Percentiles rank a stretch among this genome's conserved stretches.
Conservation (phyloP, 2,113 vertebrate genomes). For the Apteryx owenii region DNA sequence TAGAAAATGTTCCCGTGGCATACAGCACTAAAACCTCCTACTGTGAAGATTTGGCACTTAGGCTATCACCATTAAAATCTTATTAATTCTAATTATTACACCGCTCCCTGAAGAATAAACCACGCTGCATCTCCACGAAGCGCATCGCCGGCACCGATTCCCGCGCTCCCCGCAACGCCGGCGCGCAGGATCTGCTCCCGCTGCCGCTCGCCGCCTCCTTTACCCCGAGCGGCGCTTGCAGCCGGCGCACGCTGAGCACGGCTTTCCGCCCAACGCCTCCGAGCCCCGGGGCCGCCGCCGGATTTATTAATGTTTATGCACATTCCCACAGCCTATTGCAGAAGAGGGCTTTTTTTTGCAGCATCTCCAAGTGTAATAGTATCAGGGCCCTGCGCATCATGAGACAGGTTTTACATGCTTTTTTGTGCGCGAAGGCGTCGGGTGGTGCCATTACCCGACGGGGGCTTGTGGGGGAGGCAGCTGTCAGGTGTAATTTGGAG, state of each 20-base stretch:
- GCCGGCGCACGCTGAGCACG: neutral
- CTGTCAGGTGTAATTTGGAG: neutral
- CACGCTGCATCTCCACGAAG: conserved; percentile 36
- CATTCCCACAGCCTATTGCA: neutral
- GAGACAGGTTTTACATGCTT: neutral
- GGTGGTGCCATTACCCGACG: neutral
- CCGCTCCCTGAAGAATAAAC: conserved; percentile 57
- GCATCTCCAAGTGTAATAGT: no score
- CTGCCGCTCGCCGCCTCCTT: neutral
- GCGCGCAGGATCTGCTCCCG: neutral
- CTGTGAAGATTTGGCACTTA: conserved; percentile 62
- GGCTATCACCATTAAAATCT: conserved; percentile 66
- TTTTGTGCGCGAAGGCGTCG: no score
- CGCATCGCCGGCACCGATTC: neutral
- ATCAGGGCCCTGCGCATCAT: no score
- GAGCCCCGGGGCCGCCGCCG: neutral
- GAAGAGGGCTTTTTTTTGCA: neutral
- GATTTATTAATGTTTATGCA: neutral
- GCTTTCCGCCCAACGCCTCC: neutral
- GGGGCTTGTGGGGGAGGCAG: neutral
- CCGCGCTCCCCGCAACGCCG: neutral
- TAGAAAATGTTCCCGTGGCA: conserved; percentile 57
- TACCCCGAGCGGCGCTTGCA: neutral
- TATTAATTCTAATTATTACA: conserved; percentile 67
- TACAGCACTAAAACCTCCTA: conserved; percentile 43